Conservation (phyloP, 2,797 vertebrate species). For the Xenopus petersii region DNA sequence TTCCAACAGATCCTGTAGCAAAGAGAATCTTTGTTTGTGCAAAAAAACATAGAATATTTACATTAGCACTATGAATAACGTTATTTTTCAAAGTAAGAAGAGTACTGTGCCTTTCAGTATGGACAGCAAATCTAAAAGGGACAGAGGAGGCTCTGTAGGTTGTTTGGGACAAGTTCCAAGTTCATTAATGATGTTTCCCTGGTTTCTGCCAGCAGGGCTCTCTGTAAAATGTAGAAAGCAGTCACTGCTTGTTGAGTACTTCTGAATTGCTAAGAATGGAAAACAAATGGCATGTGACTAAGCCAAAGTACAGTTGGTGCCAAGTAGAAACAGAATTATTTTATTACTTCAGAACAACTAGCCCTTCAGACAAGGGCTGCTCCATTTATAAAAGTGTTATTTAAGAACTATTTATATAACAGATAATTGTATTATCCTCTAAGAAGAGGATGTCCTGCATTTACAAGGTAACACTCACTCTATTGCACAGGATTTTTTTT, state of each 20-base stretch:
- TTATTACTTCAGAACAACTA: conserved; percentile 17
- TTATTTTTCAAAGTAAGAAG: too few relatives aligned
- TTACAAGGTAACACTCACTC: too few relatives aligned
- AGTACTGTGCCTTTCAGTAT: too few relatives aligned
- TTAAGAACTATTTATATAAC: conserved; percentile 22
- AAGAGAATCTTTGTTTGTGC: too few relatives aligned
- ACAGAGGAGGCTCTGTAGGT: conserved; percentile 26
- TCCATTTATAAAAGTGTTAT: conserved; percentile 17
- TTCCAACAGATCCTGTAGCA: too few relatives aligned
- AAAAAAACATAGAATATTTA: too few relatives aligned
- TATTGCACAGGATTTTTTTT: too few relatives aligned
- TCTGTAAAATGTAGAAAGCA: conserved; percentile 29
- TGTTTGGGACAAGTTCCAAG: conserved; percentile 20
- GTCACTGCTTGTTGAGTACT: neutral
- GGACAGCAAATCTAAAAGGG: neutral
- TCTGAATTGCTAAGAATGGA: conserved; percentile 10
- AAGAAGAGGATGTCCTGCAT: too few relatives aligned
- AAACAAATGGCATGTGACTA: neutral
- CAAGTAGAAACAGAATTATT: neutral
- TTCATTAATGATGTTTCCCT: conserved; percentile 29
- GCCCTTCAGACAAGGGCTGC: neutral
- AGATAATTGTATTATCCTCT: conserved; percentile 16
- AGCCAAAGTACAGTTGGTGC: conserved; percentile 13
- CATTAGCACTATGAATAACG: too few relatives aligned
- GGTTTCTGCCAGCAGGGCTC: conserved; percentile 25